Base-by-base conservation (phyloP, 2,113 vertebrate species). In the Marcusenius ussheri region DNA sequence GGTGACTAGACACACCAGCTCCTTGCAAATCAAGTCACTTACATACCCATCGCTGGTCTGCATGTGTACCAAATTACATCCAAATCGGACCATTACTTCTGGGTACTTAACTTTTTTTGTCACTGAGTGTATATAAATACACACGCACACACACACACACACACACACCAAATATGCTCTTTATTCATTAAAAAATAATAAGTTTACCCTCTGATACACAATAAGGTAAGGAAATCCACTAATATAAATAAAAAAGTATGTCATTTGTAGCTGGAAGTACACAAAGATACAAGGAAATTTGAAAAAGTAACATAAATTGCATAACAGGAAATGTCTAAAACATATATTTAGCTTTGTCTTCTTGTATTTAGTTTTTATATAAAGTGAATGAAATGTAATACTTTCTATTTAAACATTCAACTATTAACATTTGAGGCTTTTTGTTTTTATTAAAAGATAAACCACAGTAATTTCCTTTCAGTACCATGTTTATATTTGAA, bases 401-500 rank as follows among this genome's bases (percentile, higher is more conserved):
- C 10, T 27, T 70, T 70, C n/a, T 70, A 70, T 70, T 70, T 70
- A 31, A 70, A 70, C 62, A 70, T 70, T 27, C n/a, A 31, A 13
- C 27, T 31, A 70, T 70, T 70, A 31, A 70, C 62, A 70, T 70
- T 27, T 70, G 62, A 70, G 62, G 62, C n/a, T 31, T 70, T 70
- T 70, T 70, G 62, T 66, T 70, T 70, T 70, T 5, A 70, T 70
- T 13, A 70, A 70, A 70, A 70, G 62, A 70, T 31, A 70, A 11
- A 70, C 62, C 62, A 70, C 62, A 70, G 62, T 70, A 70, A 70
- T 70, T 70, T 70, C n/a, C 62, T 70, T 70, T 70, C n/a, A 66
- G n/a, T 66, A 66, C 62, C 62, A 70, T 31, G 10, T 70, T 27
- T 70, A 70, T 70, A 31, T 70, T 31, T 70, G 62, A 70, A 70